Evolutionary conservation across 2,797 vertebrate species (phyloP).

Genomic region (Perodicticus potto): DNA sequence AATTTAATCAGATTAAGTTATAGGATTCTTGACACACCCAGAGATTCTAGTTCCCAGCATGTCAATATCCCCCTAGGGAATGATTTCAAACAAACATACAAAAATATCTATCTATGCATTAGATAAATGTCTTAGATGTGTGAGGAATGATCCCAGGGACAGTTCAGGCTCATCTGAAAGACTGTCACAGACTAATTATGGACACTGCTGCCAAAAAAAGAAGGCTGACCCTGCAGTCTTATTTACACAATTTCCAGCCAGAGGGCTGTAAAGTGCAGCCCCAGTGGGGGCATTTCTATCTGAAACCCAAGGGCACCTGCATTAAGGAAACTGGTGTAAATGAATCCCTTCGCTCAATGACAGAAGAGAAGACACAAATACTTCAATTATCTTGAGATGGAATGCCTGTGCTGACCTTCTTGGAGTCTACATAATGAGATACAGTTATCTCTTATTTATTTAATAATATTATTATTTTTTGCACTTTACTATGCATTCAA

Average conservation of each 20-base stretch:
- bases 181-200: slow-evolving; percentile 71
- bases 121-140: background rate
- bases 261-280: slow-evolving; percentile 65
- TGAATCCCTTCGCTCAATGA: slow-evolving; percentile 72
- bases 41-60: background rate
- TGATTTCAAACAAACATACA: slow-evolving; percentile 56
- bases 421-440: slow-evolving; percentile 69
- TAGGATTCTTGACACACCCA: slow-evolving; percentile 6
- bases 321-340: slow-evolving; percentile 68
- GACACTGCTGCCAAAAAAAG: slow-evolving; percentile 46
- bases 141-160: slow-evolving; percentile 21
- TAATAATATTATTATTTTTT: slow-evolving; percentile 76
- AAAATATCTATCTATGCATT: slow-evolving; percentile 52
- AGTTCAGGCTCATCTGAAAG: slow-evolving; percentile 53
- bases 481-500: slow-evolving; percentile 83
- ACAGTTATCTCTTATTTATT: slow-evolving; percentile 45
- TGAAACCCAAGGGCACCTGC: slow-evolving; percentile 72
- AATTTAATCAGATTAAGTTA: slow-evolving; percentile 52
- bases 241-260: slow-evolving; percentile 74
- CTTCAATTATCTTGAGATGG: slow-evolving; percentile 83
- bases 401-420: slow-evolving; percentile 75
- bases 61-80: background rate
- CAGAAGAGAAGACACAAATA: slow-evolving; percentile 76
- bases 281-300: slow-evolving; percentile 62
- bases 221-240: slow-evolving; percentile 75